Evolutionary conservation across 2,888 invertebrate species (phyloP), one percentile per base, ranked within the genome.

Genomic region (Xestia xanthographa): DNA sequence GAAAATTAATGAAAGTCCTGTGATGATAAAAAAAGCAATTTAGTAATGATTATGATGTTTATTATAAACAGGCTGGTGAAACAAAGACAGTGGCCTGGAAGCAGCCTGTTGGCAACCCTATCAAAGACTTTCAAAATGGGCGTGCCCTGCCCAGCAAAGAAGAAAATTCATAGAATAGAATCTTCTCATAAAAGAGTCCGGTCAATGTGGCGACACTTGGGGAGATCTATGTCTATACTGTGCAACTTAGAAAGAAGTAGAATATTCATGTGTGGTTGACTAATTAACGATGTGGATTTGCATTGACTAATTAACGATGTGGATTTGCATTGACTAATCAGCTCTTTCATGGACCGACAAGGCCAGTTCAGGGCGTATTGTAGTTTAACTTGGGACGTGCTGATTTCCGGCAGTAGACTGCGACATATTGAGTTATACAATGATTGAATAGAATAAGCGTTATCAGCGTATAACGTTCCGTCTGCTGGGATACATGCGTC

Each of bases 321-420:
- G 17, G 17, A 45, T 58, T 56, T 41, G 38, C 22, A 72, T 80
- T 58, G n/a, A 34, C 20, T 17, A 58, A 58, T 72, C 20, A 22
- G 20, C 22, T 60, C 5, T 29, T 43, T 60, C 60, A 58, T 60
- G 58, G 48, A 62, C 9, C 17, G 38, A 77, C 82, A 74, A 77
- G 82, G 62, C 20, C 41, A 75, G 20, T 29, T 63, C 45, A 81
- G 53, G 43, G 62, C 29, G 38, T 53, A 56, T 56, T 73, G 62
- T 53, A 41, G 22, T 29, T 29, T 43, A 43, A 65, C 41, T 50
- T 26, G 53, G 62, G 38, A 20, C 22, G 26, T n/a, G 14, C 45
- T 29, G 48, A 26, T 38, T 75, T 76, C 63, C 82, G 65, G 65
- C 82, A 82, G 34, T 76, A 8, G 17, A 22, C 20, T 34, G 41